These are phyloP conservation scores for Pica pica DNA, from an alignment of 2,113 vertebrate genomes.

Conservation along the genomic window DNA sequence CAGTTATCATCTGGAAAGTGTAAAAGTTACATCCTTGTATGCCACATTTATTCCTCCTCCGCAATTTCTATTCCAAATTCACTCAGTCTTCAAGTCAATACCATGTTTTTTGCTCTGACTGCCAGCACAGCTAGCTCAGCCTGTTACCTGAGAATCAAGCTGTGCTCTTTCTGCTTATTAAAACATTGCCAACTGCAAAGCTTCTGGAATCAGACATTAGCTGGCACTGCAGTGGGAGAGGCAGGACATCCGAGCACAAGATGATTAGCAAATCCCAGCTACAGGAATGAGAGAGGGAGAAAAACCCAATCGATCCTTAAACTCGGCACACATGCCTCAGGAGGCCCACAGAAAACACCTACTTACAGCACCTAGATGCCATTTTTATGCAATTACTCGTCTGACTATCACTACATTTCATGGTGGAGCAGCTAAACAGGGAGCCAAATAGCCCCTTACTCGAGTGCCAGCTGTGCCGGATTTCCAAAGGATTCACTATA, in stretches of 20 bases:
- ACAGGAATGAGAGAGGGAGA: neutral
- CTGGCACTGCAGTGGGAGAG: constrained; percentile 13
- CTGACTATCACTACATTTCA: neutral
- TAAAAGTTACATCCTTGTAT: constrained; percentile 50
- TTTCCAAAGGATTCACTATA: neutral
- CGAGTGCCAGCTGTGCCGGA: neutral
- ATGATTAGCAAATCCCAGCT: constrained; percentile 11
- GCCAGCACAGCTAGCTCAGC: constrained; percentile 52
- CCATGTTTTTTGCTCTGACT: constrained; percentile 44
- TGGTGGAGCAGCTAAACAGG: neutral
- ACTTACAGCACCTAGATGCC: neutral
- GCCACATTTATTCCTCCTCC: constrained; percentile 55
- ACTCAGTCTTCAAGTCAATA: constrained; percentile 54
- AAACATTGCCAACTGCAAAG: constrained; percentile 54
- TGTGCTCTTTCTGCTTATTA: constrained; percentile 65
- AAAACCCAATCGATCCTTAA: neutral
- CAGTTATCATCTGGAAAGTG: constrained; percentile 51
- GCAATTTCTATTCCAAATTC: constrained; percentile 54
- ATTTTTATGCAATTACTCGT: neutral
- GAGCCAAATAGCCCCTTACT: neutral
- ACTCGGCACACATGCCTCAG: neutral
- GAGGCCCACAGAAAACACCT: neutral
- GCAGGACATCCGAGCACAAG: neutral
- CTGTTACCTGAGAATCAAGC: constrained; percentile 61
- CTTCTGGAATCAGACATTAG: constrained; percentile 53